Evolutionary conservation across 1,140 invertebrate species (phyloP), one percentile per base, ranked within the genome.

Genomic region (Drosophila pectinifera): DNA sequence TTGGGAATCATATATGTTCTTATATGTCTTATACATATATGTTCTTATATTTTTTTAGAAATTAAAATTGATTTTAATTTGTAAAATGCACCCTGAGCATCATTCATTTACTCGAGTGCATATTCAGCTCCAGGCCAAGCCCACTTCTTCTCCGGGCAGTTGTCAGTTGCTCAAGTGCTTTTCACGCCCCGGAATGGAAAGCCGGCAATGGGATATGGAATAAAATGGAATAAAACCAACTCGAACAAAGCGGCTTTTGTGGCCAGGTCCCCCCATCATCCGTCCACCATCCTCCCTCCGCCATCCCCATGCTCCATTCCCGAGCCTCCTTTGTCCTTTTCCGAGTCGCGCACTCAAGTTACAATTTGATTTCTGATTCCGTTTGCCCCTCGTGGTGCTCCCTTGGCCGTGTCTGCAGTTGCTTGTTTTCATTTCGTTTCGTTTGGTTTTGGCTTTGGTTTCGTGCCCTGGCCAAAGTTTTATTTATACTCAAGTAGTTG

Each of bases 321-420:
- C 43, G 20, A 14, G 5, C 53, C 70, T 70, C 63, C 67, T 64
- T 54, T 56, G 49, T 64, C 53, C 61, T 54, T 57, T 51, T 43
- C 34, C 28, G 55, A 45, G 70, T 56, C 58, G 43, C 54, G 62
- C 58, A 73, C 77, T 85, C 82, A 73, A 89, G 78, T 86, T 85
- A 86, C 81, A 86, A 85, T 85, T 81, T 80, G 82, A 86, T 85
- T 85, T 78, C 77, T 73, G 75, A 83, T 83, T 83, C 75, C 67
- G 49, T 83, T 74, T 73, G 48, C 53, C 48, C 28, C 34, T 14
- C 34, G 18, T 49, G 46, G 16, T 31, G 49, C 11, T 31, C 28
- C 26, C 39, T 58, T 34, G 22, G 51, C 81, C 73, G 78, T 82
- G 73, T 72, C 46, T 79, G 59, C 74, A 54, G 53, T 57, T 73